A percentile compares a stretch with the other conserved stretches of the same genome.
Evolutionary conservation across 2,888 invertebrate genomes (phyloP).

Genomic region (Podotricha telesiphe): DNA sequence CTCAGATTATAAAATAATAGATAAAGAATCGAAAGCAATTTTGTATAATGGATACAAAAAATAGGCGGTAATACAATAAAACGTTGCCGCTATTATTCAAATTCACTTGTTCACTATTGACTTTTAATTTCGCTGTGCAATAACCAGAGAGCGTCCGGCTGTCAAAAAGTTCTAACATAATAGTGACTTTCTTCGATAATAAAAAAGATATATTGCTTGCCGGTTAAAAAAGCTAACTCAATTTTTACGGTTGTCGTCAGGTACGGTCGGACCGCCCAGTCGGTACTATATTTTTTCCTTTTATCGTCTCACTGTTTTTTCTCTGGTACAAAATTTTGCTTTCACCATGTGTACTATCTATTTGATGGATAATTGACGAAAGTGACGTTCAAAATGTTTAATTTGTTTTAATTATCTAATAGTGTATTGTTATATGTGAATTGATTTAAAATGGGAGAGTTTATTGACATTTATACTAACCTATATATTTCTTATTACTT

Average conservation of each 20-base stretch:
- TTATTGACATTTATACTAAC: neutral
- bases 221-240: conserved; percentile 71
- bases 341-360: conserved; percentile 65
- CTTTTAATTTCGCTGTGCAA: conserved; percentile 35
- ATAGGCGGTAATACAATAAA: conserved; percentile 1
- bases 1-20: conserved; percentile 20
- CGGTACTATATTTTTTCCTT: conserved; percentile 38
- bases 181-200: conserved; percentile 69
- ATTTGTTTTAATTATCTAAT: conserved; percentile 33
- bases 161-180: conserved; percentile 57
- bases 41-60: conserved; percentile 19
- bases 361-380: conserved; percentile 42
- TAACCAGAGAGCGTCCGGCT: conserved; percentile 23
- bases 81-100: conserved; percentile 29
- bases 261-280: conserved; percentile 38
- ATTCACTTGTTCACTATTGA: conserved; percentile 47
- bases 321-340: conserved; percentile 65
- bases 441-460: neutral
- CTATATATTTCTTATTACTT: neutral
- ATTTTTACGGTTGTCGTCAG: conserved; percentile 69
- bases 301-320: conserved; percentile 34
- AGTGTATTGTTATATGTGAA: conserved; percentile 8
- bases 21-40: conserved; percentile 16
- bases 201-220: conserved; percentile 59
- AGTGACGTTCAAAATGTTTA: conserved; percentile 40